Evolutionary conservation across 1,140 invertebrate species (phyloP).

Genomic region (Drosophila arawakana): DNA sequence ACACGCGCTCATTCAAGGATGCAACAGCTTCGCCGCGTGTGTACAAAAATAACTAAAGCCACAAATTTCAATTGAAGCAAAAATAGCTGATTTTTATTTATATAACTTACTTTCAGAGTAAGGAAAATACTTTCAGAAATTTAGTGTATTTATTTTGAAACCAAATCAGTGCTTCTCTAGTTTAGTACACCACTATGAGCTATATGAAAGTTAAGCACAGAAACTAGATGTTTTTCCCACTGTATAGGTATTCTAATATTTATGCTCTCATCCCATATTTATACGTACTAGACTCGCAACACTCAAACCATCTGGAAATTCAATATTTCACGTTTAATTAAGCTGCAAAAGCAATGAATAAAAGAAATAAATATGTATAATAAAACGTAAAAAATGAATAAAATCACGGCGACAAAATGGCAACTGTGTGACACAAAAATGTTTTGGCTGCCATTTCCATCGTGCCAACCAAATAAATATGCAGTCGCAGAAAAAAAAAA

Average conservation of each 20-base stretch:
- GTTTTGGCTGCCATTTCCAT: constrained; percentile 44
- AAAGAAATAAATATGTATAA: constrained; percentile 18
- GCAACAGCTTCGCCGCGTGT: no score
- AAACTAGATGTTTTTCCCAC: background rate
- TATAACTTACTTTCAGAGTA: no score
- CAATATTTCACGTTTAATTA: constrained; percentile 79
- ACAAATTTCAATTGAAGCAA: no score
- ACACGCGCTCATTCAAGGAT: no score
- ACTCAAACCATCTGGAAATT: constrained; percentile 55
- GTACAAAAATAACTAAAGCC: no score
- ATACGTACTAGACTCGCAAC: constrained; percentile 10
- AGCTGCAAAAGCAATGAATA: constrained; percentile 56
- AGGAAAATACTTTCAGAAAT: no score
- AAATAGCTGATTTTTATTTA: no score
- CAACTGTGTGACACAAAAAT: constrained; percentile 62
- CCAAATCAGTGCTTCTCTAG: no score
- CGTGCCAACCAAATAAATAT: constrained; percentile 47
- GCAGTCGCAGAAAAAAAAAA: background rate
- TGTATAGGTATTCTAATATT: constrained; percentile 22
- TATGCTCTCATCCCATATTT: constrained; percentile 24
- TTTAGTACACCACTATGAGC: no score
- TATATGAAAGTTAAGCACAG: no score
- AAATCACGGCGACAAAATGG: constrained; percentile 71
- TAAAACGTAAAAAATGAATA: constrained; percentile 30
- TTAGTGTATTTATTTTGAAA: no score